These are phyloP conservation scores for Cardiocondyla obscurior DNA, from an alignment of 1,140 invertebrate genomes.

Conservation along the genomic window DNA sequence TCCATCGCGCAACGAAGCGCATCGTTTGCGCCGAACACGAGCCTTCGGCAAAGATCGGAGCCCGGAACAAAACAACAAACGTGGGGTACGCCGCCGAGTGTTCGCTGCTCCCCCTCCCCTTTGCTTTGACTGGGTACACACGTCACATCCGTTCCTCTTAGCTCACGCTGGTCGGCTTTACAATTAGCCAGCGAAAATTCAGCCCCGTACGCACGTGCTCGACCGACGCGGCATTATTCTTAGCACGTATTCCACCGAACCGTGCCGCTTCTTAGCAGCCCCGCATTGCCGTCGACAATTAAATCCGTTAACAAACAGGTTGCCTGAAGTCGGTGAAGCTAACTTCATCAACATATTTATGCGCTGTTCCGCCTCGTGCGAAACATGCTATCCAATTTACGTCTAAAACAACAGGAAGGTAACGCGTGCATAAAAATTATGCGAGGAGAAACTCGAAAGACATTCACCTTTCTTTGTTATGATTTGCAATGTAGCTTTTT, in stretches of 20 bases:
- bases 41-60: constrained; percentile 76
- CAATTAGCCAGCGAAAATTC: constrained; percentile 23
- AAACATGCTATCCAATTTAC: not conserved
- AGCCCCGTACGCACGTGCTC: constrained; percentile 33
- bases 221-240: constrained; percentile 37
- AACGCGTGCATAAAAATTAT: not conserved
- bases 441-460: not conserved
- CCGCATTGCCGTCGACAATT: constrained; percentile 8
- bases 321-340: not conserved
- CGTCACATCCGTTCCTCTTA: constrained; percentile 30
- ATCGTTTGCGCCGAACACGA: constrained; percentile 73
- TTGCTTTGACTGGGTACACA: not conserved
- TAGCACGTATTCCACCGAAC: constrained; percentile 33
- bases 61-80: constrained; percentile 71
- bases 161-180: not conserved
- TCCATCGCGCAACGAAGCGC: constrained; percentile 65
- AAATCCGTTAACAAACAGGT: not conserved
- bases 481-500: not conserved
- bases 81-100: constrained; percentile 45
- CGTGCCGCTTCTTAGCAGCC: constrained; percentile 5
- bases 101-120: not conserved
- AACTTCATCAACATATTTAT: constrained; percentile 5
- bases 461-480: not conserved
- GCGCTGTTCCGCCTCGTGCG: not conserved
- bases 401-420: not conserved